Evolutionary conservation across 2,888 invertebrate genomes (phyloP), one percentile per base, ranked within the genome.

Genomic region (Platycheirus rosarum): DNA sequence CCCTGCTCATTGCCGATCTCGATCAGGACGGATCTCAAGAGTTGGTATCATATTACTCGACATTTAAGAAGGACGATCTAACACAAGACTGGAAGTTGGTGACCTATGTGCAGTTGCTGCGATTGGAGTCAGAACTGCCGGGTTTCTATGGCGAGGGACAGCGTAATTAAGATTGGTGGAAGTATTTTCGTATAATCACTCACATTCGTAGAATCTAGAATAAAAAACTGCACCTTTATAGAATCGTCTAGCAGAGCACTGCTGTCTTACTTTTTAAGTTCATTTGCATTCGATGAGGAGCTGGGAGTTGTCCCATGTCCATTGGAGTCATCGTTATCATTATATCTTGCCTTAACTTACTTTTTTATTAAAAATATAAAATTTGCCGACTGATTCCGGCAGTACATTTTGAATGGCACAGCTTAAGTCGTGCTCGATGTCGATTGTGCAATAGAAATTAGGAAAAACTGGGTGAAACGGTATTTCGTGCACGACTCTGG

Each of bases 21-120:
- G 95, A 95, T 88, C 92, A 93, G 78, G 96, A 96, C 88, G 93
- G 94, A 20, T 94, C 94, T 0, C 94, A 94, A 88, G 96, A 96
- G 89, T 89, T 96, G 57, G 94, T 96, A 60, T 95, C 94, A 46
- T 96, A 95, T 87, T 93, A 93, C 85, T 94, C 94, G 82, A 94
- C 93, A 7, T 95, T 93, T 89, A 86, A 88, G 16, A 86, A 87
- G 3, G 89, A 88, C 29, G 87, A 88, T 26, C 88, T 88, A 46
- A 88, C 88, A 2, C 86, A 85, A 51, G 88, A 89, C 69, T 95
- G 94, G 93, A 92, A 92, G 66, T 89, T 95, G 51, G 92, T 93
- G 48, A 95, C 95, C 1, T 93, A 93, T 86, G 93, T 95, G 40
- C 92, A 94, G 87, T 92, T 95, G 26, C 92, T 95, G 85, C 92